Evolutionary conservation across 2,797 vertebrate species (phyloP).

Genomic region (Scolopax bukidnonensis): DNA sequence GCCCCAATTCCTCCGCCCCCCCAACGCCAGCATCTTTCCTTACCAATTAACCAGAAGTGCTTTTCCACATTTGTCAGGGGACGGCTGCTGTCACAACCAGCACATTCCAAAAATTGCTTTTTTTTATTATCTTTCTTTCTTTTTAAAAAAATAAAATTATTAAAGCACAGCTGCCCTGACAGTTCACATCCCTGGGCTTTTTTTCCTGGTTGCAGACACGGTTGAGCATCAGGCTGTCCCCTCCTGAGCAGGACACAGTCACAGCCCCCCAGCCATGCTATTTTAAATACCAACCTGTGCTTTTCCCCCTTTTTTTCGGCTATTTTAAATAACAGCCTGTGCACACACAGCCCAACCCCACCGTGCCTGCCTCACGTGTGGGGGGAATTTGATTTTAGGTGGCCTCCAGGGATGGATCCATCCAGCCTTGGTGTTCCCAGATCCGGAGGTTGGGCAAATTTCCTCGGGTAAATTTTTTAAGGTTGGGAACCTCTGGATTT

Average conservation of each 20-base stretch:
- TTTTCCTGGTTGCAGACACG: background rate
- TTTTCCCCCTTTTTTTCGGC: background rate
- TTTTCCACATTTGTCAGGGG: background rate
- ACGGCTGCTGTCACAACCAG: background rate
- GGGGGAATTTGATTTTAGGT: background rate
- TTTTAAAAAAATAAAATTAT: background rate
- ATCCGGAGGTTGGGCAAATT: background rate
- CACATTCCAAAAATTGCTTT: background rate
- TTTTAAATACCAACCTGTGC: background rate
- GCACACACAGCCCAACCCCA: too few species aligned
- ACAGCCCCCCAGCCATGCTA: background rate
- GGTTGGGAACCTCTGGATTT: background rate
- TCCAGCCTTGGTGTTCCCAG: accelerated
- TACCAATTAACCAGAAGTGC: background rate
- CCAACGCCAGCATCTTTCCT: background rate
- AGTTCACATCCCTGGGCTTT: background rate
- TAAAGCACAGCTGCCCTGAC: background rate
- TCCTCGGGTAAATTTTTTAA: background rate
- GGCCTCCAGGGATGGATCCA: background rate
- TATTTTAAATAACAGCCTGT: background rate
- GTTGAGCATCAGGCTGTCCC: background rate
- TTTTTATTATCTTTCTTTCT: too few species aligned
- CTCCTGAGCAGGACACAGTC: background rate
- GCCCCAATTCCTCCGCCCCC: too few species aligned
- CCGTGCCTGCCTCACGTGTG: accelerated